Conservation (phyloP, 2,113 vertebrate genomes). For the Benitochromis conjunctus region DNA sequence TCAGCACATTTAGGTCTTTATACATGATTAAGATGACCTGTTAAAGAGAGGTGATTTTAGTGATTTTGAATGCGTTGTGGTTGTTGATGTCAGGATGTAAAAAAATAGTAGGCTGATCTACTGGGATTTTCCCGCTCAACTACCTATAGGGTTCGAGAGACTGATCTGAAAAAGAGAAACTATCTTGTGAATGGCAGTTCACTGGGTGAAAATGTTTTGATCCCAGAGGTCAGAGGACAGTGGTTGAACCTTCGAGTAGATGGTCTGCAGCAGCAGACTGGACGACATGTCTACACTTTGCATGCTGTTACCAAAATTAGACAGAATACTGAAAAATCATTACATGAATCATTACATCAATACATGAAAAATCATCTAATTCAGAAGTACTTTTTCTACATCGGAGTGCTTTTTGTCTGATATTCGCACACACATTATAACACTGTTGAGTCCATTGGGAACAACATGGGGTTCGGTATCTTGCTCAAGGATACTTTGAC, state of each 20-base stretch:
- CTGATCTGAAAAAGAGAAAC: neutral
- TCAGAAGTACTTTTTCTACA: neutral
- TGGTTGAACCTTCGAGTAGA: neutral
- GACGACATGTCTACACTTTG: neutral
- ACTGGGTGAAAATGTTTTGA: neutral
- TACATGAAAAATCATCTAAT: no score
- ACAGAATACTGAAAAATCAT: neutral
- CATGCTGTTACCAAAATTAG: neutral
- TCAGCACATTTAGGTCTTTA: neutral
- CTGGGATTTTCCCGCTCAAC: neutral
- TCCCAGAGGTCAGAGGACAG: neutral
- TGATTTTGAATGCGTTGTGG: fast-evolving
- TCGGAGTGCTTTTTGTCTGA: neutral
- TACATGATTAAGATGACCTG: neutral
- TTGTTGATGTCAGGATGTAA: neutral
- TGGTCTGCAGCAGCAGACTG: neutral
- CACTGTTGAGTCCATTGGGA: neutral
- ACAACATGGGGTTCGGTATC: neutral
- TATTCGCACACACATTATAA: neutral
- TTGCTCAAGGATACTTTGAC: neutral
- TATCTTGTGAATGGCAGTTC: neutral
- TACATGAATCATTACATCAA: no score
- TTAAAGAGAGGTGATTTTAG: neutral
- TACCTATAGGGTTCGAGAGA: neutral
- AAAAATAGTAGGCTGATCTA: neutral